These are phyloP conservation scores for Agrochola lychnidis DNA, from an alignment of 2,888 invertebrate genomes.

Conservation along the genomic window DNA sequence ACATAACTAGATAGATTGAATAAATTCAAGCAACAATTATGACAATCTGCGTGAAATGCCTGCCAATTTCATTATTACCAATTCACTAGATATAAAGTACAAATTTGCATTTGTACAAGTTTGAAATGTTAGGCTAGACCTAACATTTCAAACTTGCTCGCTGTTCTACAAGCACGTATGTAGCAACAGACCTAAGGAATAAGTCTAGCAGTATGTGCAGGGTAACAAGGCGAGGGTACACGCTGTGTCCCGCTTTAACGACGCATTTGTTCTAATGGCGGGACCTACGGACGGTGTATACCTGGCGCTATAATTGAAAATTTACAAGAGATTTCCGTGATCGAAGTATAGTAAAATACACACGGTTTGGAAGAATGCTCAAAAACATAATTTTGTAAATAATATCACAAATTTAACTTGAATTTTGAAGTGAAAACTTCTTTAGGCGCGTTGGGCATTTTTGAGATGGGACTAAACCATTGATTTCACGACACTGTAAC, in stretches of 20 bases:
- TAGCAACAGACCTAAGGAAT: slow-evolving; percentile 62
- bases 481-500: too few relatives aligned
- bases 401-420: not conserved
- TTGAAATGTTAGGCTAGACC: too few relatives aligned
- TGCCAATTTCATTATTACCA: not conserved
- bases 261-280: slow-evolving; percentile 78
- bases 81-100: not conserved
- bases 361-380: not conserved
- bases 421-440: too few relatives aligned
- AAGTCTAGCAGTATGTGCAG: slow-evolving; percentile 70
- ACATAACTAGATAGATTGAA: not conserved
- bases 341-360: not conserved
- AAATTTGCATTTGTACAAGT: too few relatives aligned
- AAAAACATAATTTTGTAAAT: too few relatives aligned
- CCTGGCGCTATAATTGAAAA: slow-evolving; percentile 52
- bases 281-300: slow-evolving; percentile 54
- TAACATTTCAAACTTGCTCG: slow-evolving; percentile 22
- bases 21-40: slow-evolving; percentile 14
- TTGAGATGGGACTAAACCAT: too few relatives aligned
- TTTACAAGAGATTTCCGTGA: slow-evolving; percentile 31
- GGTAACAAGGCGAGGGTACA: slow-evolving; percentile 72
- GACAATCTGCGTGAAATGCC: slow-evolving; percentile 9
- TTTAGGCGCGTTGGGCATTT: too few relatives aligned
- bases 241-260: slow-evolving; percentile 76
- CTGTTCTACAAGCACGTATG: slow-evolving; percentile 54